Conservation (phyloP, 2,888 invertebrate genomes). For the Eucriotettix oculatus region DNA sequence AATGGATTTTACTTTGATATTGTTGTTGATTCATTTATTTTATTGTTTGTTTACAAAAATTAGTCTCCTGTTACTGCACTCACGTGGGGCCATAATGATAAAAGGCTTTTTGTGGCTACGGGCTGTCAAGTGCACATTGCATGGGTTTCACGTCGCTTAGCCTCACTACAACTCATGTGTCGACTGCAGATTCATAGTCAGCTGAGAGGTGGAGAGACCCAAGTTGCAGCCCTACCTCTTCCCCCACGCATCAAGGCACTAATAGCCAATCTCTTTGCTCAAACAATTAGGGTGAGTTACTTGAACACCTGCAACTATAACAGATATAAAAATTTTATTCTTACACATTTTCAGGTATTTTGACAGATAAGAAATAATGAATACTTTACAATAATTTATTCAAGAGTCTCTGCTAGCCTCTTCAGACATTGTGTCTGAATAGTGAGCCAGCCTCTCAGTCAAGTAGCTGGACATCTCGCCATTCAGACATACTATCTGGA, state of each 20-base stretch:
- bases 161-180: slow-evolving; percentile 78
- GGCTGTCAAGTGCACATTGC: slow-evolving; percentile 86
- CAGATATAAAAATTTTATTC: too few species aligned
- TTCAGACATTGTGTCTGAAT: too few species aligned
- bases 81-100: slow-evolving; percentile 98
- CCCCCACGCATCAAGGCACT: slow-evolving; percentile 74
- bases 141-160: slow-evolving; percentile 80
- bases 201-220: slow-evolving; percentile 49
- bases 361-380: too few species aligned
- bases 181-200: slow-evolving; percentile 64
- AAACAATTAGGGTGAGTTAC: slow-evolving; percentile 73
- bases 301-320: too few species aligned
- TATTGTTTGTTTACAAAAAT: slow-evolving; percentile 5
- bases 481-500: too few species aligned
- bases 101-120: slow-evolving; percentile 81
- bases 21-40: too few species aligned
- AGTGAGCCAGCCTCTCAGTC: too few species aligned
- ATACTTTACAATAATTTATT: too few species aligned
- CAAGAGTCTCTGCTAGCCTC: too few species aligned
- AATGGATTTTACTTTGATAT: too few species aligned
- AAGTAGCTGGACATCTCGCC: too few species aligned
- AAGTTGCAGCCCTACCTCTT: slow-evolving; percentile 64
- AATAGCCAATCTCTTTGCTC: slow-evolving; percentile 74
- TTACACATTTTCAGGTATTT: too few species aligned
- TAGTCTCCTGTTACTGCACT: slow-evolving; percentile 77